Evolutionary conservation across 2,113 vertebrate genomes (phyloP), one percentile per base, ranked within the genome.

Genomic region (Tichodroma muraria): DNA sequence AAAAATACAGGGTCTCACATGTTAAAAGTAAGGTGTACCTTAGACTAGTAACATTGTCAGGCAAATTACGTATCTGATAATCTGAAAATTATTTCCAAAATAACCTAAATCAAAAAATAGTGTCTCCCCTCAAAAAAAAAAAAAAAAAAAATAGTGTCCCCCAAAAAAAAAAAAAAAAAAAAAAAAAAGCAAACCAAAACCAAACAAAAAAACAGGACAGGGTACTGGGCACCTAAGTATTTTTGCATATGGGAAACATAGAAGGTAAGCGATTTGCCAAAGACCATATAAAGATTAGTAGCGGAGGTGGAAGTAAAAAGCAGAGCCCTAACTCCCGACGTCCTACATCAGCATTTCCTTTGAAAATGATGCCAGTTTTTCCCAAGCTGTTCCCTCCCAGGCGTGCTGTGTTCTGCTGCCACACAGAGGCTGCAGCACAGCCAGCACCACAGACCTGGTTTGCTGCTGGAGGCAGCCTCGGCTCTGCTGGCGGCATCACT

Each of bases 401-500:
- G 70, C 17, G 0, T 2, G 47, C 52, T 73, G 54, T 90, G 80
- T 71, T 95, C 77, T 96, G 90, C 94, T 96, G 96, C 95, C 91
- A 30, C 92, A 20, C 92, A 87, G 91, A 96, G 96, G 94, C 85
- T 85, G 70, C 44, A 25, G 85, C 38, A 18, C 53, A 52, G 54
- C 47, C 1, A 1, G 70, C 92, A 87, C 47, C 2, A 27, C 64
- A 7, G 60, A 61, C 24, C 42, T 7, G 23, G 8, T 15, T 0
- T 2, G 56, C 40, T 40, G 59, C 33, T 78, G 68, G 44, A 27
- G 5, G 4, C 78, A 88, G 66, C 60, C 84, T 54, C 20, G 6
- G 47, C 77, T 22, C 85, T 40, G 61, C 76, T 63, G 64, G 45
- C 63, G 89, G 52, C 68, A 45, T 79, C 73, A 33, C 84, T n/a